A percentile compares a stretch with the other conserved stretches of the same genome.
Evolutionary conservation across 1,140 invertebrate species (phyloP).

Genomic region (Scaptodrosophila lebanonensis): DNA sequence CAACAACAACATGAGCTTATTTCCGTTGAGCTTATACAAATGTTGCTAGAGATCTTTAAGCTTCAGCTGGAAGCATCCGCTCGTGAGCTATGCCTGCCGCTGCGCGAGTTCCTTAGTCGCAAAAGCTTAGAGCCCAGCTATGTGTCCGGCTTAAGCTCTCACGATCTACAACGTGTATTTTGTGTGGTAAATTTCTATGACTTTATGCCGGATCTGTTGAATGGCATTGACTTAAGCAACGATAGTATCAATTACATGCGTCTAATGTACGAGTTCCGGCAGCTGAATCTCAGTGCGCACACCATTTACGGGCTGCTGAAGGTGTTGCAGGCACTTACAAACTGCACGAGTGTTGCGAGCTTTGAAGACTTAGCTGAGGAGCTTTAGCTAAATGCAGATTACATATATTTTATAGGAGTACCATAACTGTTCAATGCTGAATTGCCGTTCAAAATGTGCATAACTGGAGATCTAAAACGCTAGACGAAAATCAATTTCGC

Average conservation of each 20-base stretch:
- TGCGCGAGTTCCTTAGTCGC: constrained; percentile 54
- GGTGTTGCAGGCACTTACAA: constrained; percentile 66
- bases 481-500: too few relatives aligned
- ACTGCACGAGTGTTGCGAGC: too few relatives aligned
- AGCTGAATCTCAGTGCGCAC: constrained; percentile 59
- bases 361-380: too few relatives aligned
- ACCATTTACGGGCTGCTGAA: constrained; percentile 68
- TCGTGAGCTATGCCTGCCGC: constrained; percentile 28
- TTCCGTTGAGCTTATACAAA: constrained; percentile 61
- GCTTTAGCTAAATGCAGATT: too few relatives aligned
- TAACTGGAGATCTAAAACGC: too few relatives aligned
- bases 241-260: constrained; percentile 68
- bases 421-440: too few relatives aligned
- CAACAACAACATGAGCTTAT: constrained; percentile 45
- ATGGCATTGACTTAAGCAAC: constrained; percentile 49
- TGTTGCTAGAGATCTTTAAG: constrained; percentile 63
- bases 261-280: constrained; percentile 66
- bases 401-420: too few relatives aligned
- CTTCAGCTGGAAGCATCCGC: constrained; percentile 48
- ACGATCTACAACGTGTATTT: constrained; percentile 76
- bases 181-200: constrained; percentile 82
- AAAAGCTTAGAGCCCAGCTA: constrained; percentile 48
- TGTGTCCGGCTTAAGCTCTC: constrained; percentile 45
- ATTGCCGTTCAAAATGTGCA: too few relatives aligned
- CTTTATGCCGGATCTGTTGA: constrained; percentile 78